A percentile compares a stretch with the other conserved stretches of the same genome.
Conservation (phyloP, 2,888 invertebrate species). For the Apamea anceps region DNA sequence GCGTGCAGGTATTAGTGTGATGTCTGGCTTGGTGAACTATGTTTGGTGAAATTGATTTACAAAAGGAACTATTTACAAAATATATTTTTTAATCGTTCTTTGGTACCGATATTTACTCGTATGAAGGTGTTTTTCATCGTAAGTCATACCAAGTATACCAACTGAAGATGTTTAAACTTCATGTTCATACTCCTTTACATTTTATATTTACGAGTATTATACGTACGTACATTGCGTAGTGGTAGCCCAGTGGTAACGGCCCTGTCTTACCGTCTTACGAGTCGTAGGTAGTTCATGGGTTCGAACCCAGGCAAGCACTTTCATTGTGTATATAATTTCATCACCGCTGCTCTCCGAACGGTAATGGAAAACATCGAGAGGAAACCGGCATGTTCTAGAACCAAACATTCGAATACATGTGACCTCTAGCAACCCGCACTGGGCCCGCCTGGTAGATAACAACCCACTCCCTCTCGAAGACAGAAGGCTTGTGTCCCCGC, state of each 20-base stretch:
- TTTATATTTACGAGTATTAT: no score
- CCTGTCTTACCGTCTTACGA: background rate
- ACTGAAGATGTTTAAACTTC: background rate
- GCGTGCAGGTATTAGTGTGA: background rate
- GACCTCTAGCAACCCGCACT: background rate
- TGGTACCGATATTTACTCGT: background rate
- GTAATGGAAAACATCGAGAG: background rate
- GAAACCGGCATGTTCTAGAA: background rate
- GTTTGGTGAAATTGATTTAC: background rate
- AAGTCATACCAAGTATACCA: no score
- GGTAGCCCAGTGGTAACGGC: background rate
- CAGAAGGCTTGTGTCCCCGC: background rate
- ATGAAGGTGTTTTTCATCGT: background rate
- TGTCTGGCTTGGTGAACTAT: background rate
- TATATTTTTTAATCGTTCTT: background rate
- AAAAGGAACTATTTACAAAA: background rate
- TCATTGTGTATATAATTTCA: background rate
- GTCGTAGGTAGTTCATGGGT: background rate
- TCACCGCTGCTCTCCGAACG: background rate
- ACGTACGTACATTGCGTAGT: background rate
- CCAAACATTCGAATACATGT: background rate
- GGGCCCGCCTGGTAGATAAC: background rate
- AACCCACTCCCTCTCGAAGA: background rate
- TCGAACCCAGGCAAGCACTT: background rate
- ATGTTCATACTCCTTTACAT: no score